Conservation (phyloP, 2,113 vertebrate genomes). For the Holacanthus passer region DNA sequence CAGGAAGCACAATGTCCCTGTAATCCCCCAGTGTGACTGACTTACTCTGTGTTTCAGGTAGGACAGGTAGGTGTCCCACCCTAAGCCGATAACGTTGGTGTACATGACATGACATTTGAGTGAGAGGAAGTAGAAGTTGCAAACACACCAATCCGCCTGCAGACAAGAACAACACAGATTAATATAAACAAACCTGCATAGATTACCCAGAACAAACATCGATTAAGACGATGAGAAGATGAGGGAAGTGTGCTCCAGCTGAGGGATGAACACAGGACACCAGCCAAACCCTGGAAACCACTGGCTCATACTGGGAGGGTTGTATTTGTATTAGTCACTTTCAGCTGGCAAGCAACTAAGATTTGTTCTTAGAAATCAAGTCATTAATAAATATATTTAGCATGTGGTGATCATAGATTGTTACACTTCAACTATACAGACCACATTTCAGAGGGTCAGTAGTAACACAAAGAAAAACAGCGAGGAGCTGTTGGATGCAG, state of each 20-base stretch:
- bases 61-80: conserved; percentile 95
- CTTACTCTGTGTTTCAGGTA: conserved; percentile 94
- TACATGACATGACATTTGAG: conserved; percentile 90
- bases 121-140: conserved; percentile 93
- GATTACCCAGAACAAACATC: conserved; percentile 3
- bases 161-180: not conserved
- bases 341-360: not conserved
- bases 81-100: conserved; percentile 90
- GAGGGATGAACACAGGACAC: not conserved
- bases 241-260: not conserved
- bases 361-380: not conserved
- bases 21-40: not conserved
- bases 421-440: no score
- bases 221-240: not conserved
- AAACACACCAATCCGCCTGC: conserved; percentile 92
- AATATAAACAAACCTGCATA: conserved; percentile 3
- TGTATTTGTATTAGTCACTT: not conserved
- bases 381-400: no score
- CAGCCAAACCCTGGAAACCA: not conserved
- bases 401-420: no score
- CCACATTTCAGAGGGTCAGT: no score
- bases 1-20: not conserved
- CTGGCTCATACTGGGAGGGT: not conserved
- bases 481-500: no score
- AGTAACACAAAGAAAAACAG: no score